A percentile compares a stretch with the other conserved stretches of the same genome.
Evolutionary conservation across 1,140 invertebrate genomes (phyloP).

Genomic region (Meloidogyne chitwoodi): DNA sequence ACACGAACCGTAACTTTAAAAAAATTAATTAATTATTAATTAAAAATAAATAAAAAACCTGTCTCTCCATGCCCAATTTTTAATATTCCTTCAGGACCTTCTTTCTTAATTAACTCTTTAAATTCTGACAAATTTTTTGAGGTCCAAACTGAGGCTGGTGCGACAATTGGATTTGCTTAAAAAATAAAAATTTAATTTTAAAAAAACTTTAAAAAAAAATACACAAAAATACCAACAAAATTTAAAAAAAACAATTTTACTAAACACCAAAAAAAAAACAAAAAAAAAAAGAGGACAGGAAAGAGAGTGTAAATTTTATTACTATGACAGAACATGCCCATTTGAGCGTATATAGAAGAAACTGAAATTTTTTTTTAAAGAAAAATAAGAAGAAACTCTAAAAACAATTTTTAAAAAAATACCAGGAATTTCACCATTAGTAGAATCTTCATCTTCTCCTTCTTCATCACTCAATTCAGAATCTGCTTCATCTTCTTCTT

Average conservation of each 20-base stretch:
- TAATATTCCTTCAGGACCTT: slow-evolving; percentile 84
- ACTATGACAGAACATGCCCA: slow-evolving; percentile 60
- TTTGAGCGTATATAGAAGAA: slow-evolving; percentile 55
- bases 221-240: not conserved
- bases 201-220: not conserved
- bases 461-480: slow-evolving; percentile 35
- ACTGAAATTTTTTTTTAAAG: slow-evolving; percentile 32
- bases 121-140: slow-evolving; percentile 74
- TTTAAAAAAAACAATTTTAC: not conserved
- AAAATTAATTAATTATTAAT: too few species aligned
- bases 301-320: slow-evolving; percentile 27
- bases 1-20: slow-evolving; percentile 92
- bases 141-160: slow-evolving; percentile 90
- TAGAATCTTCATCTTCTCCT: slow-evolving; percentile 27
- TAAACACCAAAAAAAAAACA: not conserved
- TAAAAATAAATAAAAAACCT: too few species aligned
- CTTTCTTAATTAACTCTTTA: slow-evolving; percentile 73
- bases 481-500: slow-evolving; percentile 12
- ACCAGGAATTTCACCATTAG: slow-evolving; percentile 20
- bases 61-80: slow-evolving; percentile 94
- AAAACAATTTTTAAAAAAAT: not conserved
- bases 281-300: slow-evolving; percentile 16
- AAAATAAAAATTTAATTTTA: not conserved
- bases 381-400: not conserved
- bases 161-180: slow-evolving; percentile 63